Percentiles rank a stretch among this genome's conserved stretches.
These are phyloP conservation scores for Caprella mutica DNA, from an alignment of 2,888 invertebrate species.

Conservation along the genomic window DNA sequence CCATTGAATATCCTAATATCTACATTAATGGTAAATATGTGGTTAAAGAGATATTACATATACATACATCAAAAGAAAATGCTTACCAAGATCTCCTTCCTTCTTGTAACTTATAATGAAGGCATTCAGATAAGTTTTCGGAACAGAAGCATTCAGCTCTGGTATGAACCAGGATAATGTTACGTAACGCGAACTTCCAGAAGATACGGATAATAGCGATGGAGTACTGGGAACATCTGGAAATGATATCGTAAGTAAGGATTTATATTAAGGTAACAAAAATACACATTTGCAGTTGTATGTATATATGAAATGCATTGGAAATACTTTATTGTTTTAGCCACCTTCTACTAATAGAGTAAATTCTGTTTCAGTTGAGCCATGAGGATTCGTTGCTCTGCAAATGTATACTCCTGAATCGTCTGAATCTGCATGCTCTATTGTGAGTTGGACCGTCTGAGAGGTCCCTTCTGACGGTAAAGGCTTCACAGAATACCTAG, in stretches of 20 bases:
- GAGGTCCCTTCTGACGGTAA: background rate
- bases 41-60: no score
- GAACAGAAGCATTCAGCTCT: background rate
- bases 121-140: no score
- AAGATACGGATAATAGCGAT: slow-evolving; percentile 15
- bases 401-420: slow-evolving; percentile 22
- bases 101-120: no score
- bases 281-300: background rate
- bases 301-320: no score
- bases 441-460: background rate
- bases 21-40: no score
- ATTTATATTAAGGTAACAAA: background rate
- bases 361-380: slow-evolving; percentile 17
- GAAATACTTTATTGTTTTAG: no score
- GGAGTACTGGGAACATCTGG: slow-evolving; percentile 24
- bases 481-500: background rate
- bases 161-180: slow-evolving; percentile 28
- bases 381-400: slow-evolving; percentile 22
- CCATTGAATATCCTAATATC: no score
- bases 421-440: background rate
- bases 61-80: no score
- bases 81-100: no score
- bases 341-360: slow-evolving; percentile 22
- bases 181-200: slow-evolving; percentile 24
- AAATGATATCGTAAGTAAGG: background rate